Evolutionary conservation across 2,888 invertebrate genomes (phyloP), one percentile per base, ranked within the genome.

Genomic region (Syritta pipiens): DNA sequence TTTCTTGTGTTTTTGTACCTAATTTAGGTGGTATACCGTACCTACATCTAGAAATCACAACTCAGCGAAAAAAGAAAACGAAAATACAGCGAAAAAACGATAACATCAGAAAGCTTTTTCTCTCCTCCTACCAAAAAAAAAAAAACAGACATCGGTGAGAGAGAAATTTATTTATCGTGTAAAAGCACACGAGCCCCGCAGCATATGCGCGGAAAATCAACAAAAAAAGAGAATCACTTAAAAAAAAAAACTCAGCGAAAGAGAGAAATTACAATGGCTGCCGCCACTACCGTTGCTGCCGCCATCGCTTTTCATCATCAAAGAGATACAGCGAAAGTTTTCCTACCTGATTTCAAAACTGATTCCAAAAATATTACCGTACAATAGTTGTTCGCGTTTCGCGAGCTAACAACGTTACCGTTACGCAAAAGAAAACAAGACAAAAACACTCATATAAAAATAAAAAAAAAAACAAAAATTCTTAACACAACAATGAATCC

Each of bases 361-460:
- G 37, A 62, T 51, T 62, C 49, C n/a, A 51, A 10, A 10, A 26
- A 62, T 49, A 57, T 74, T 49, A 26, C 17, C 63, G 49, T 67
- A 68, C 55, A 79, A 74, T 79, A 79, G 79, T 79, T 74, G 74
- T 74, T 79, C 79, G 74, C 74, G 79, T 72, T 74, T 74, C 74
- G 79, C 74, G 79, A 67, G 48, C 65, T 67, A 74, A 74, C 74
- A 74, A 79, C 74, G 79, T 79, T 57, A 37, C 42, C 35, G 30
- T 63, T 59, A 42, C 12, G 6, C 37, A 14, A 35, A 51, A 40
- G 28, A 48, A 51, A 32, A 22, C 17, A 53, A 3, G 42, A 48
- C 6, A 48, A 26, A 14, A 22, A 24, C 28, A 12, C 22, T 6
- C 3, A 17, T 32, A 9, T 3, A n/a, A 12, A 48, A 14, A 28